phyloP scores from a whole-genome alignment of 2,113 vertebrate genomes.

The Psilopsiagon aymara region DNA sequence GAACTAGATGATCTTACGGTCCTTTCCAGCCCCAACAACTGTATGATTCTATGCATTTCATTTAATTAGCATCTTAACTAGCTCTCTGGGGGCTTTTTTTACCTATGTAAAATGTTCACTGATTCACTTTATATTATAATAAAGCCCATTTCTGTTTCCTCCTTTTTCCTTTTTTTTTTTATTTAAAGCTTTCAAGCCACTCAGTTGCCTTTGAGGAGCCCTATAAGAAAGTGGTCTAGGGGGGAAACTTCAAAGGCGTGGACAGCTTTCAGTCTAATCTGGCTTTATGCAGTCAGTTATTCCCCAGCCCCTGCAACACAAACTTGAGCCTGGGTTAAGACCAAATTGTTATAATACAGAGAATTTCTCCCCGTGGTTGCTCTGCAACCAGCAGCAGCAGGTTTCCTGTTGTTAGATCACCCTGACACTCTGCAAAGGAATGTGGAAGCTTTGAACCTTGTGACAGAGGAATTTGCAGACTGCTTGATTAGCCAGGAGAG shows the following conservation, averaged over 20 bases:
- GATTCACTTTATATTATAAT: not conserved
- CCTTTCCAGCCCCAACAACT: not conserved
- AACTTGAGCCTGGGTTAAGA: not conserved
- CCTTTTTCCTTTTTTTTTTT: not conserved
- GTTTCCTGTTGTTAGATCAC: constrained; percentile 16
- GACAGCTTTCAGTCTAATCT: not conserved
- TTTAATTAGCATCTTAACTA: not conserved
- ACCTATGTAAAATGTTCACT: not conserved
- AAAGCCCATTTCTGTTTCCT: not conserved
- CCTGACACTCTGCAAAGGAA: constrained; percentile 27
- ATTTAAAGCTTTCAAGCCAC: not conserved
- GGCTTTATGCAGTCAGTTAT: not conserved
- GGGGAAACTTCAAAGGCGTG: not conserved
- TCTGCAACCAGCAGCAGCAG: constrained; percentile 10
- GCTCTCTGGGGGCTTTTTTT: not conserved
- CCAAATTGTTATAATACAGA: not conserved
- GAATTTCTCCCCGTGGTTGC: constrained; percentile 10
- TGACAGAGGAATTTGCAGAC: constrained; percentile 18
- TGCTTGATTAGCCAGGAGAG: not conserved
- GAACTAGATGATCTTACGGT: not conserved
- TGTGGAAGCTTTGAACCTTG: constrained; percentile 34
- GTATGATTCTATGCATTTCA: not conserved
- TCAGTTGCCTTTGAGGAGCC: not conserved
- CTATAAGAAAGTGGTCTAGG: not conserved
- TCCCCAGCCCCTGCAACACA: not conserved